Evolutionary conservation across 2,888 invertebrate genomes (phyloP).

Genomic region (Nemurella pictetii): DNA sequence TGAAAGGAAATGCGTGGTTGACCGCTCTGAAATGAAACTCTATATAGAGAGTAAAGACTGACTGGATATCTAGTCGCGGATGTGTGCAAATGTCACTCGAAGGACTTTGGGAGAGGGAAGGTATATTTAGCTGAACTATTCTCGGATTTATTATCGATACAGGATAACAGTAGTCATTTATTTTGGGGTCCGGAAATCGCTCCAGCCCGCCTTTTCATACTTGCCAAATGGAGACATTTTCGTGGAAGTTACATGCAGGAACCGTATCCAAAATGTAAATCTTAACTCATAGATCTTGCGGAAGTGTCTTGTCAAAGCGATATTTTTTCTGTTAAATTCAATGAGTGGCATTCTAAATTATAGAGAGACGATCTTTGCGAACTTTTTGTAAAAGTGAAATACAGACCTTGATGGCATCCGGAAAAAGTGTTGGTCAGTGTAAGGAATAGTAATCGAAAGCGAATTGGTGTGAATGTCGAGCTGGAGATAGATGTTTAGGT

Average conservation of each 20-base stretch:
- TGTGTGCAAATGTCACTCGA: not conserved
- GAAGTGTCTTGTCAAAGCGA: not conserved
- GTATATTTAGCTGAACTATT: not conserved
- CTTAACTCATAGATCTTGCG: constrained; percentile 2
- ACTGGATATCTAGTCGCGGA: not conserved
- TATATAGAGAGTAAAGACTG: not conserved
- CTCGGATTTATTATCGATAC: constrained; percentile 2
- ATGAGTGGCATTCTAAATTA: not conserved
- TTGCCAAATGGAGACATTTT: constrained; percentile 16
- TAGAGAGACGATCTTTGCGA: not conserved
- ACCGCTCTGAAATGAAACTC: too few relatives aligned
- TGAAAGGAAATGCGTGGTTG: not conserved
- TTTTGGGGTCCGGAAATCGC: constrained; percentile 6
- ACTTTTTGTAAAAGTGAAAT: not conserved
- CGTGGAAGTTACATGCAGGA: not conserved
- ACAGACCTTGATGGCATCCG: not conserved
- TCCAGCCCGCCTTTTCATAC: constrained; percentile 6
- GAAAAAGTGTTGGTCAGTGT: not conserved
- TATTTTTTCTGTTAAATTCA: not conserved
- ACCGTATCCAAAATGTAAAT: constrained; percentile 9
- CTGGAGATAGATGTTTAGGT: too few relatives aligned
- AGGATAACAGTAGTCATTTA: constrained; percentile 3
- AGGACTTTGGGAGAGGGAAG: not conserved
- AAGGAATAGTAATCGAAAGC: not conserved
- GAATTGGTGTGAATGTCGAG: not conserved